A percentile compares a stretch with the other conserved stretches of the same genome.
phyloP scores from a whole-genome alignment of 1,140 invertebrate species.

The Anastatus disparis region DNA sequence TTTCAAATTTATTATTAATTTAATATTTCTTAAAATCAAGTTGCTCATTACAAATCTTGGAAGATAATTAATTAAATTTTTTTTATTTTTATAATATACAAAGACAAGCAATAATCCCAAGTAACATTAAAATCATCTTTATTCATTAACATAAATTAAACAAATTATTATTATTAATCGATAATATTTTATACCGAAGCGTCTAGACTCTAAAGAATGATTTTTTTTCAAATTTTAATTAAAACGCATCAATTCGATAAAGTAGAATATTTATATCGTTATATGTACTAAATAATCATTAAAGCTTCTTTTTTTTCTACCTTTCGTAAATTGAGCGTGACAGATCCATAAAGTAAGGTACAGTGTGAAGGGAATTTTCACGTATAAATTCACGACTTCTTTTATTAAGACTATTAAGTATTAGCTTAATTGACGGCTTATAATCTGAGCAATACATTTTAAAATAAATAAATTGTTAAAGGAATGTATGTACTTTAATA shows the following conservation, averaged over 20 bases:
- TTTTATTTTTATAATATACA: neutral
- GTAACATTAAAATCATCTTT: too few relatives aligned
- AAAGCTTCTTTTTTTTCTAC: slow-evolving; percentile 32
- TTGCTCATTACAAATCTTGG: too few relatives aligned
- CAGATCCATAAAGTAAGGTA: slow-evolving; percentile 50
- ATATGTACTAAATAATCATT: neutral
- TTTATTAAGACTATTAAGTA: slow-evolving; percentile 44
- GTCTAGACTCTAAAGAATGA: neutral
- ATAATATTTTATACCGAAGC: too few relatives aligned
- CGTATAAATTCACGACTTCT: slow-evolving; percentile 49
- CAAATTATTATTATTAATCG: too few relatives aligned
- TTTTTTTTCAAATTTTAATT: neutral
- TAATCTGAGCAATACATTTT: slow-evolving; percentile 43
- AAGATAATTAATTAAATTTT: too few relatives aligned
- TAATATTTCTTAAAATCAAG: too few relatives aligned
- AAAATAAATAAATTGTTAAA: too few relatives aligned
- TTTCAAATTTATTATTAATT: too few relatives aligned
- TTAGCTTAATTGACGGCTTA: slow-evolving; percentile 24
- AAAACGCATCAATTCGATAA: slow-evolving; percentile 46
- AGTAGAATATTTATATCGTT: slow-evolving; percentile 13
- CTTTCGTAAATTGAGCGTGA: slow-evolving; percentile 49
- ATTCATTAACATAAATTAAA: too few relatives aligned
- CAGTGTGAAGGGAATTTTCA: slow-evolving; percentile 51
- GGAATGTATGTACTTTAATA: too few relatives aligned
- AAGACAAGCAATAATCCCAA: neutral